Evolutionary conservation across 1,140 invertebrate genomes (phyloP).

Genomic region (Papilio xuthus): DNA sequence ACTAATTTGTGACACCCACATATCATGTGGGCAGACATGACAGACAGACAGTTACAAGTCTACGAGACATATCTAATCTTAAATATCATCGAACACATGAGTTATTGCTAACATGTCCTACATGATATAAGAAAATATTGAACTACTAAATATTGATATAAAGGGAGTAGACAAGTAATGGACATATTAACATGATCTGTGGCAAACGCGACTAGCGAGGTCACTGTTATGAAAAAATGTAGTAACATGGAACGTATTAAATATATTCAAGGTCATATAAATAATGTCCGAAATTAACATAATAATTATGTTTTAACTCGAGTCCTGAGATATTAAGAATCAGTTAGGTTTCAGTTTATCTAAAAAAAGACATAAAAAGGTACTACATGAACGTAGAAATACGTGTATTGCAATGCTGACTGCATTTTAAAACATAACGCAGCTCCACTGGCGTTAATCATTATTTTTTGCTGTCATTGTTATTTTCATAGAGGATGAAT

Average conservation of each 20-base stretch:
- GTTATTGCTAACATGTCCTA: neutral
- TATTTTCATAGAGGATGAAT: too few species aligned
- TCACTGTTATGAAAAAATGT: neutral
- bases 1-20: conserved; percentile 1
- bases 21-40: neutral
- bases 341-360: too few species aligned
- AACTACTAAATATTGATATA: neutral
- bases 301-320: neutral
- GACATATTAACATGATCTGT: neutral
- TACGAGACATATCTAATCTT: conserved; percentile 8
- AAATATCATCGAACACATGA: neutral
- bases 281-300: neutral
- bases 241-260: neutral
- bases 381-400: too few species aligned
- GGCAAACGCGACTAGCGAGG: neutral
- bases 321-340: too few species aligned
- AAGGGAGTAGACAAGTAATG: neutral
- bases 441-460: neutral
- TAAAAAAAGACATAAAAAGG: too few species aligned
- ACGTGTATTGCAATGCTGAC: too few species aligned
- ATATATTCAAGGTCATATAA: too few species aligned
- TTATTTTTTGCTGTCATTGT: too few species aligned
- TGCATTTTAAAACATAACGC: too few species aligned
- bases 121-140: neutral
- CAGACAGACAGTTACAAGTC: neutral